Evolutionary conservation across 2,888 invertebrate genomes (phyloP).

Genomic region (Troides oblongomaculatus): DNA sequence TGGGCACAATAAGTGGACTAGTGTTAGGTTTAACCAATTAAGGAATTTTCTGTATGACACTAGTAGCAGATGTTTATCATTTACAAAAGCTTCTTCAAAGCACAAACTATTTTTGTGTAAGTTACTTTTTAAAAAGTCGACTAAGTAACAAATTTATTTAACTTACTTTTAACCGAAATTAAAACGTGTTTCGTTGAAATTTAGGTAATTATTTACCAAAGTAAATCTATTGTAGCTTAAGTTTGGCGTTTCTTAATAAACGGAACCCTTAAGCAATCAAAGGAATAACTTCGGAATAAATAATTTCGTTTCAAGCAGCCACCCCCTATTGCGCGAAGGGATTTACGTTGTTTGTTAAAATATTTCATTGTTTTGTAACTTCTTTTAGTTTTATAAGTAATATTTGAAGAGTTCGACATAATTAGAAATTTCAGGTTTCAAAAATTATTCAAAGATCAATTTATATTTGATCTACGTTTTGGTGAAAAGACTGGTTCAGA

Average conservation of each 20-base stretch:
- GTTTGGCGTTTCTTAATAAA: constrained; percentile 4
- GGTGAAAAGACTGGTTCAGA: background rate
- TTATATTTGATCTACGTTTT: background rate
- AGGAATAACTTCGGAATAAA: constrained; percentile 20
- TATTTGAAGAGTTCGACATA: background rate
- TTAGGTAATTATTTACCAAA: constrained; percentile 8
- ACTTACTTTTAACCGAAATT: background rate
- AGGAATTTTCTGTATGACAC: too few relatives aligned
- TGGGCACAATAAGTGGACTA: too few relatives aligned
- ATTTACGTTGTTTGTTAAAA: constrained; percentile 10
- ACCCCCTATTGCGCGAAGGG: constrained; percentile 11
- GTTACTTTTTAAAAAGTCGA: background rate
- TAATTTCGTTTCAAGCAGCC: constrained; percentile 4
- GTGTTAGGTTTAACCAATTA: too few relatives aligned
- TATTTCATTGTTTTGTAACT: constrained; percentile 9
- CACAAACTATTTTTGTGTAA: too few relatives aligned
- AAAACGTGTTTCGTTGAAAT: constrained; percentile 13
- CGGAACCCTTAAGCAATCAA: constrained; percentile 12
- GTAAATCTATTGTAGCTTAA: background rate
- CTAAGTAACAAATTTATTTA: background rate
- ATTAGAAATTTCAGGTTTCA: background rate
- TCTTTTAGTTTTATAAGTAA: background rate
- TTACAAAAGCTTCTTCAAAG: too few relatives aligned
- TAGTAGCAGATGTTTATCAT: too few relatives aligned
- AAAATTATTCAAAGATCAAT: background rate